Evolutionary conservation across 2,113 vertebrate species (phyloP).

Genomic region (Thoracochromis brauschi): DNA sequence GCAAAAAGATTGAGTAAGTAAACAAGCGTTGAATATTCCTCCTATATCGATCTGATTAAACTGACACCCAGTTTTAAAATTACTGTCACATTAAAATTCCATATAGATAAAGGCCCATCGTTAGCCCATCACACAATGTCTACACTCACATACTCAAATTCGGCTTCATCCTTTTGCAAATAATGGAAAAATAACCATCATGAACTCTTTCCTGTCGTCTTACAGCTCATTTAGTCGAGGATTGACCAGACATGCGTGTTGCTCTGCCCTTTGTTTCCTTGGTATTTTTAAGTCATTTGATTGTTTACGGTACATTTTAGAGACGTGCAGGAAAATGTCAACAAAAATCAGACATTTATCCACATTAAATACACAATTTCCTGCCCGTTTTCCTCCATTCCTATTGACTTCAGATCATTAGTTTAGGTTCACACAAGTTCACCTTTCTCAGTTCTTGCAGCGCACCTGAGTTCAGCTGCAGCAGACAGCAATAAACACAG

Average conservation of each 20-base stretch:
- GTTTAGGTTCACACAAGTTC: not conserved
- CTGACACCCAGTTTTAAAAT: not conserved
- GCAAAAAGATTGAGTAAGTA: not conserved
- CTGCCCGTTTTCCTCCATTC: not conserved
- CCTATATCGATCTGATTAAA: not conserved
- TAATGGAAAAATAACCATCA: not conserved
- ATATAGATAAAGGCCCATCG: not conserved
- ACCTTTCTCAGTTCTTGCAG: not conserved
- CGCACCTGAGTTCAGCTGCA: not conserved
- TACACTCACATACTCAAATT: not conserved
- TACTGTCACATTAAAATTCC: not conserved
- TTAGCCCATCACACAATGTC: not conserved
- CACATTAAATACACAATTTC: not conserved
- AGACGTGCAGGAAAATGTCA: not conserved
- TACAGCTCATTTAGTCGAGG: not conserved
- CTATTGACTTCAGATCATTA: not conserved
- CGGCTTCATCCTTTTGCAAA: not conserved
- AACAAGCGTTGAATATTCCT: not conserved
- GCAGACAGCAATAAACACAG: not conserved
- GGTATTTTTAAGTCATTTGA: not conserved
- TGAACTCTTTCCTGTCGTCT: not conserved
- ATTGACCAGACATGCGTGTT: not conserved
- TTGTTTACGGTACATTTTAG: not conserved
- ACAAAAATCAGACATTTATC: not conserved
- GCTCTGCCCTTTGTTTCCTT: not conserved